Evolutionary conservation across 2,113 vertebrate genomes (phyloP).

Genomic region (Pitta sordida): DNA sequence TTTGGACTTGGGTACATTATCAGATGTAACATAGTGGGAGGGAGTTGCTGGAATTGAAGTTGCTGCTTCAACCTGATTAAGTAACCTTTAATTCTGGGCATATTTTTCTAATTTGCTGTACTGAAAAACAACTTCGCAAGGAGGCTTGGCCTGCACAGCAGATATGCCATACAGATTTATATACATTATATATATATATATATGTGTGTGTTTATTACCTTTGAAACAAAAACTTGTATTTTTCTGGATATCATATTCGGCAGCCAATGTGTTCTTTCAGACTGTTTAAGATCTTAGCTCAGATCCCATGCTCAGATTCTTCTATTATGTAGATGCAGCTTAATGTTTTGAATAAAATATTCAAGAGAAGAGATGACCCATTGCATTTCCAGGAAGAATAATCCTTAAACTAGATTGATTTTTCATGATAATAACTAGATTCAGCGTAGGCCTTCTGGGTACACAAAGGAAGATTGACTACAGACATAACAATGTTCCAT

Average conservation of each 20-base stretch:
- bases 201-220: neutral
- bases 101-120: slow-evolving; percentile 76
- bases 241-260: slow-evolving; percentile 41
- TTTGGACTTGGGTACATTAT: slow-evolving; percentile 72
- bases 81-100: slow-evolving; percentile 69
- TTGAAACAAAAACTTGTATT: slow-evolving; percentile 66
- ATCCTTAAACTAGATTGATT: neutral
- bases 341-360: neutral
- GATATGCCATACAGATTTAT: slow-evolving; percentile 59
- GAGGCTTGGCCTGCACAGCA: slow-evolving; percentile 42
- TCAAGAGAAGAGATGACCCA: neutral
- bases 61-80: slow-evolving; percentile 67
- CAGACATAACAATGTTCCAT: neutral
- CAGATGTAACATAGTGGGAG: slow-evolving; percentile 67
- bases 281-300: slow-evolving; percentile 26
- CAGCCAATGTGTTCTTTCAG: slow-evolving; percentile 28
- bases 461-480: neutral
- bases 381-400: neutral
- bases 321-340: slow-evolving; percentile 14
- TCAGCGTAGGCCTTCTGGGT: neutral
- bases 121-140: slow-evolving; percentile 68
- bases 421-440: neutral
- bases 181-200: neutral
- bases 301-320: slow-evolving; percentile 28
- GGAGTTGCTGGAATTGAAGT: slow-evolving; percentile 57